Percentiles rank a stretch among this genome's conserved stretches.
These are phyloP conservation scores for Prenolepis imparis DNA, from an alignment of 2,888 invertebrate genomes.

Conservation along the genomic window DNA sequence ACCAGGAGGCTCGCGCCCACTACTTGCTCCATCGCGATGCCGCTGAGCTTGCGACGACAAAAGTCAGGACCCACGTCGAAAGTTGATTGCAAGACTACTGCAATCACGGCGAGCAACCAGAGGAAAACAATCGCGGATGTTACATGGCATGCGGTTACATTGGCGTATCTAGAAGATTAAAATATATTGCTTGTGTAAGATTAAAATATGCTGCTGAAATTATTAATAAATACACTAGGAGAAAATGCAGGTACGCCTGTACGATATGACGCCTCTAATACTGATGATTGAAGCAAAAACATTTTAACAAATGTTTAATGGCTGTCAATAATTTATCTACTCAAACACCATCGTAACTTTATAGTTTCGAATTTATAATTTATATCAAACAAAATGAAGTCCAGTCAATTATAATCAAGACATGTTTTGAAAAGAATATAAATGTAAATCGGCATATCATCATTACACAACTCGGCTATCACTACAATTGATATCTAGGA, in stretches of 20 bases:
- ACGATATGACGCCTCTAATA: background rate
- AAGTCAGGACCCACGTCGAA: slow-evolving; percentile 90
- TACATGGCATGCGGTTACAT: slow-evolving; percentile 87
- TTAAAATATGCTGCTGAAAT: background rate
- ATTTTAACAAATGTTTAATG: background rate
- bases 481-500: background rate
- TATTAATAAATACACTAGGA: background rate
- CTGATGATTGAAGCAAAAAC: background rate
- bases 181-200: background rate
- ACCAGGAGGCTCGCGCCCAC: slow-evolving; percentile 88
- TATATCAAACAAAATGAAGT: background rate
- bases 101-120: slow-evolving; percentile 88
- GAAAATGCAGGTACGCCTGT: background rate
- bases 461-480: background rate
- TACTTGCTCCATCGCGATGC: slow-evolving; percentile 88
- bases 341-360: background rate
- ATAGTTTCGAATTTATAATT: background rate
- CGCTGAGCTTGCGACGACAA: slow-evolving; percentile 88
- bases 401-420: background rate
- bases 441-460: background rate
- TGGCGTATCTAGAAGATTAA: slow-evolving; percentile 83
- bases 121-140: slow-evolving; percentile 87
- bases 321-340: background rate
- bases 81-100: slow-evolving; percentile 89
- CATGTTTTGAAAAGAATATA: background rate